phyloP scores from a whole-genome alignment of 35 echinoderm and acorn worm species.

The Amphiura filiformis region DNA sequence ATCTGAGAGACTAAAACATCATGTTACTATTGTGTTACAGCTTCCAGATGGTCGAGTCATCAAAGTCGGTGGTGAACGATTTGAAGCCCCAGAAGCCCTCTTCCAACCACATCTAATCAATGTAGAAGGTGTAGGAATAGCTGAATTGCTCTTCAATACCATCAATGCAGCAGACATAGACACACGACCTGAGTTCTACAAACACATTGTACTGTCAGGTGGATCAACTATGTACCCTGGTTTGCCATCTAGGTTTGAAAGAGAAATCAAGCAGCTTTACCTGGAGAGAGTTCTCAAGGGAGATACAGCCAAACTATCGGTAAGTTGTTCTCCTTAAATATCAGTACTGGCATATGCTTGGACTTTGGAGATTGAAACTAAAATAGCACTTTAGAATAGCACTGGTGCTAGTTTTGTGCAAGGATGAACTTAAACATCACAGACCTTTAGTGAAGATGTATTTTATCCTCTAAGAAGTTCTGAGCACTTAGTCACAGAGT shows the following conservation, averaged over 20 bases:
- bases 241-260: constrained; percentile 86
- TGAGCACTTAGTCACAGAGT: constrained; percentile 39
- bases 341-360: constrained; percentile 28
- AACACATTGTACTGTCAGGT: constrained; percentile 97
- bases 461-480: constrained; percentile 72
- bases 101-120: constrained; percentile 99
- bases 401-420: neutral
- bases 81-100: constrained; percentile 91
- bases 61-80: constrained; percentile 93
- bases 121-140: constrained; percentile 80
- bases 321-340: constrained; percentile 37
- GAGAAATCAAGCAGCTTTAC: constrained; percentile 98
- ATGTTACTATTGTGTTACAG: too few species aligned
- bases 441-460: neutral
- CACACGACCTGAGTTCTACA: constrained; percentile 94
- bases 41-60: constrained; percentile 94
- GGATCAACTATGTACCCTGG: constrained; percentile 99
- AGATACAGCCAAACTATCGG: constrained; percentile 79
- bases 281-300: constrained; percentile 93
- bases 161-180: constrained; percentile 98
- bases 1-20: too few species aligned
- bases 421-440: neutral
- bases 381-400: too few species aligned
- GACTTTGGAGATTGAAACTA: too few species aligned
- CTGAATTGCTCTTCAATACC: constrained; percentile 92